These are phyloP conservation scores for Myiozetetes cayanensis DNA, from an alignment of 2,113 vertebrate genomes.

Conservation along the genomic window DNA sequence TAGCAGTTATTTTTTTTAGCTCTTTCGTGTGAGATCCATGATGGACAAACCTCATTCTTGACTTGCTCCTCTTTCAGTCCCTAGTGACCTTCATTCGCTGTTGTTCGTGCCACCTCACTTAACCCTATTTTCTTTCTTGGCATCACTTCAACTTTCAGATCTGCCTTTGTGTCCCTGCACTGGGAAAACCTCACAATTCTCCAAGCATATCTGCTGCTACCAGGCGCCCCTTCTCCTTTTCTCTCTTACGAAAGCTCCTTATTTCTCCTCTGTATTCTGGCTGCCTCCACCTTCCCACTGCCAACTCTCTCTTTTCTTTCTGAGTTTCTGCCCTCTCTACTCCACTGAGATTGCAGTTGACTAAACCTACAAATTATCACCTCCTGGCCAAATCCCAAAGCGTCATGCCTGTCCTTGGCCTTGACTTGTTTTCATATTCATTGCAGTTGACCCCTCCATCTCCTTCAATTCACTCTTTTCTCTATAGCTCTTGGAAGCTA, in stretches of 20 bases:
- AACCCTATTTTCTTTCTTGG: slow-evolving; percentile 13
- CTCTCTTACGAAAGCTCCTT: slow-evolving; percentile 30
- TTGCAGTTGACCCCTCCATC: slow-evolving; percentile 39
- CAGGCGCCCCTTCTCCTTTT: neutral
- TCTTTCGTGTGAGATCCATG: neutral
- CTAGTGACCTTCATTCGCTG: neutral
- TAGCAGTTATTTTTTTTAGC: neutral
- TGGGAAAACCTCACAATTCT: neutral
- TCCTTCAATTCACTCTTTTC: slow-evolving; percentile 39
- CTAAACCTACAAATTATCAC: slow-evolving; percentile 58
- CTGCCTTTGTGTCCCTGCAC: neutral
- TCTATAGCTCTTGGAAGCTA: slow-evolving; percentile 52
- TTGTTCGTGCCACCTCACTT: neutral
- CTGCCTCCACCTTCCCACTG: slow-evolving; percentile 2
- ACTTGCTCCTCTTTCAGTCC: neutral
- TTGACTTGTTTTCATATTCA: slow-evolving; percentile 45
- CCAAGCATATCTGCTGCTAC: slow-evolving; percentile 10
- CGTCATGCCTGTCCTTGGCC: slow-evolving; percentile 36
- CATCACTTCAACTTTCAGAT: neutral
- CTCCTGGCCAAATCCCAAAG: slow-evolving; percentile 61
- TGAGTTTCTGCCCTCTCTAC: slow-evolving; percentile 29
- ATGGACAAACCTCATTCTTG: neutral
- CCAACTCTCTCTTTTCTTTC: slow-evolving; percentile 25
- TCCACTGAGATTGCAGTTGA: slow-evolving; percentile 48
- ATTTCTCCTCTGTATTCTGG: slow-evolving; percentile 13